Evolutionary conservation across 2,888 invertebrate genomes (phyloP).

Genomic region (Drosophila antonietae): DNA sequence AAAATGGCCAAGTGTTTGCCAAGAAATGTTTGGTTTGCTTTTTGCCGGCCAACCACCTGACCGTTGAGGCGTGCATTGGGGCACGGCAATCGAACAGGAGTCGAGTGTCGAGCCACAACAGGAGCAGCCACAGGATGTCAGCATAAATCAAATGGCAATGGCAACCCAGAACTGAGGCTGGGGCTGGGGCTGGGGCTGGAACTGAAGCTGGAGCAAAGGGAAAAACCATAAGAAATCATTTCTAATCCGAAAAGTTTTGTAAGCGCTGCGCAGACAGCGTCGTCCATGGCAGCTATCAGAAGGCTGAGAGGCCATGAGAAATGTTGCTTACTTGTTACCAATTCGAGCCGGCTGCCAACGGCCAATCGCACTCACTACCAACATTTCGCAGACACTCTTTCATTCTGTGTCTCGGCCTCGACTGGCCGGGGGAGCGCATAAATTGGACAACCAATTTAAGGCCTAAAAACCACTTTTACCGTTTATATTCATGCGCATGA

Average conservation of each 20-base stretch:
- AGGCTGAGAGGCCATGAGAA: slow-evolving; percentile 46
- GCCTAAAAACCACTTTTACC: slow-evolving; percentile 78
- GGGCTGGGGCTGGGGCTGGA: neutral
- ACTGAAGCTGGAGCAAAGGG: slow-evolving; percentile 4
- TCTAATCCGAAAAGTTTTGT: slow-evolving; percentile 76
- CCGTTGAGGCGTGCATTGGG: slow-evolving; percentile 72
- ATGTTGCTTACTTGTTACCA: slow-evolving; percentile 66
- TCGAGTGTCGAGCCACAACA: slow-evolving; percentile 26
- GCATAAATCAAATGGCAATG: slow-evolving; percentile 80
- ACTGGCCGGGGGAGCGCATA: slow-evolving; percentile 57
- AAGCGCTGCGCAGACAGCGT: slow-evolving; percentile 49
- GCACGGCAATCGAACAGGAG: slow-evolving; percentile 56
- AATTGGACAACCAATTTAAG: slow-evolving; percentile 80
- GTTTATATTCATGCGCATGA: slow-evolving; percentile 71
- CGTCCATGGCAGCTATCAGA: slow-evolving; percentile 63
- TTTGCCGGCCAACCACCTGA: slow-evolving; percentile 65
- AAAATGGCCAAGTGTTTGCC: slow-evolving; percentile 79
- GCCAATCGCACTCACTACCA: slow-evolving; percentile 50
- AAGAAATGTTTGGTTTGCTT: slow-evolving; percentile 75
- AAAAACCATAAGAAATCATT: slow-evolving; percentile 74
- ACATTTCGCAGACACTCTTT: slow-evolving; percentile 30
- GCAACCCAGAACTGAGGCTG: slow-evolving; percentile 17
- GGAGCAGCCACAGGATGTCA: slow-evolving; percentile 72
- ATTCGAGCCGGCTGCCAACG: slow-evolving; percentile 25
- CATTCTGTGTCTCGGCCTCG: slow-evolving; percentile 1